Evolutionary conservation across 2,888 invertebrate species (phyloP).

Genomic region (Drymonia ruficornis): DNA sequence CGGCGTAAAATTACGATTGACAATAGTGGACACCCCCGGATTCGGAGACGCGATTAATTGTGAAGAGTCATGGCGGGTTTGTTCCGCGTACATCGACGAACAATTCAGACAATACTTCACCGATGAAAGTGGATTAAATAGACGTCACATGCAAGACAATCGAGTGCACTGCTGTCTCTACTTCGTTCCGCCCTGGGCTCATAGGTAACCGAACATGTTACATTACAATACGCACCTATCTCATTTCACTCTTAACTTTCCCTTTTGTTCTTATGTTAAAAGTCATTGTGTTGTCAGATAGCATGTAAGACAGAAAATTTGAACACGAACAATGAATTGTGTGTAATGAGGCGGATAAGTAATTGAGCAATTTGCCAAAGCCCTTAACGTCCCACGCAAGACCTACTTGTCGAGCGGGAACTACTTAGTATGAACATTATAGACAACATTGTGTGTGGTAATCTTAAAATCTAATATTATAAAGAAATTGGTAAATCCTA

Average conservation of each 20-base stretch:
- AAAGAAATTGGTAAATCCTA: too few species aligned
- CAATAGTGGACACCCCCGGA: constrained; percentile 98
- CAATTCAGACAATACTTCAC: constrained; percentile 94
- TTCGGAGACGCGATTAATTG: constrained; percentile 97
- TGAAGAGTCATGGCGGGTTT: constrained; percentile 96
- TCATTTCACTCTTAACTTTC: constrained; percentile 25
- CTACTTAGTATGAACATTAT: too few species aligned
- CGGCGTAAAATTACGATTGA: constrained; percentile 94
- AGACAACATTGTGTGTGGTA: neutral
- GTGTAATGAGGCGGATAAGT: constrained; percentile 49
- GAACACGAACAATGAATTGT: constrained; percentile 31
- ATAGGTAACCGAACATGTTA: constrained; percentile 87
- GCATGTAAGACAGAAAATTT: constrained; percentile 18
- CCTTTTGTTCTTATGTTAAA: constrained; percentile 30
- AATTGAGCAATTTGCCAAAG: constrained; percentile 38
- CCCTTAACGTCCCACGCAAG: constrained; percentile 12
- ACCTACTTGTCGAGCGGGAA: neutral
- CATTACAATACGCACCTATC: constrained; percentile 21
- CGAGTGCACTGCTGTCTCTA: constrained; percentile 98
- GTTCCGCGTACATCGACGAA: constrained; percentile 96
- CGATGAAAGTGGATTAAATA: constrained; percentile 97
- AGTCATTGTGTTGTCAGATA: constrained; percentile 34
- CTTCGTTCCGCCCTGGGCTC: constrained; percentile 97
- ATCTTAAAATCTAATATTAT: neutral
- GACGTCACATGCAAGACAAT: constrained; percentile 97